Percentiles rank a stretch among this genome's conserved stretches.
Conservation (phyloP, 2,113 vertebrate genomes). For the Peromyscus polionotus region DNA sequence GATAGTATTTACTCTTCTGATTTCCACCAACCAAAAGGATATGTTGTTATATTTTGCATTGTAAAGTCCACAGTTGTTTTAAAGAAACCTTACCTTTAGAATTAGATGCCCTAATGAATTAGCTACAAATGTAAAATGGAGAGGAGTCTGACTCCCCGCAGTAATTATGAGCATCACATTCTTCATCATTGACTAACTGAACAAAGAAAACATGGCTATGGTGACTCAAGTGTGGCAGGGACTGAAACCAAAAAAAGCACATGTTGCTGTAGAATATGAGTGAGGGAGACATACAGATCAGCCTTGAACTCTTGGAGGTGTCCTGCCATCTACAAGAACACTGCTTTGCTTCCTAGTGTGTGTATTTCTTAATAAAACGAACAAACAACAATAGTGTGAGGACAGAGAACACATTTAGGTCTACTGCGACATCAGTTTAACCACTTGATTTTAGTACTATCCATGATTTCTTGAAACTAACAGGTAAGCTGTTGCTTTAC, state of each 20-base stretch:
- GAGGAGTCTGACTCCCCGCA: not conserved
- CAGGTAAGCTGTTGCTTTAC: not conserved
- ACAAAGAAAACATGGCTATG: not conserved
- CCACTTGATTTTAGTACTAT: not conserved
- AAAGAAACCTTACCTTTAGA: not conserved
- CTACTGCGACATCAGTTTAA: not conserved
- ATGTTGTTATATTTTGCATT: not conserved
- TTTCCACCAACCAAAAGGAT: not conserved
- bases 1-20: not conserved
- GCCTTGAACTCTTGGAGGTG: not conserved
- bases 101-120: not conserved
- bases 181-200: not conserved
- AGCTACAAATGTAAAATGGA: not conserved
- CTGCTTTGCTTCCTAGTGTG: not conserved
- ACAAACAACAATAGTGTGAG: not conserved
- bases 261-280: not conserved
- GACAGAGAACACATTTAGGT: not conserved
- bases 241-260: not conserved
- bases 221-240: not conserved
- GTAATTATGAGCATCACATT: not conserved
- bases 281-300: not conserved
- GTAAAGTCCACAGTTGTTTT: not conserved
- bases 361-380: not conserved
- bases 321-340: not conserved
- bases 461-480: not conserved